phyloP scores from a whole-genome alignment of 2,113 vertebrate species.

The Bombycilla garrulus region DNA sequence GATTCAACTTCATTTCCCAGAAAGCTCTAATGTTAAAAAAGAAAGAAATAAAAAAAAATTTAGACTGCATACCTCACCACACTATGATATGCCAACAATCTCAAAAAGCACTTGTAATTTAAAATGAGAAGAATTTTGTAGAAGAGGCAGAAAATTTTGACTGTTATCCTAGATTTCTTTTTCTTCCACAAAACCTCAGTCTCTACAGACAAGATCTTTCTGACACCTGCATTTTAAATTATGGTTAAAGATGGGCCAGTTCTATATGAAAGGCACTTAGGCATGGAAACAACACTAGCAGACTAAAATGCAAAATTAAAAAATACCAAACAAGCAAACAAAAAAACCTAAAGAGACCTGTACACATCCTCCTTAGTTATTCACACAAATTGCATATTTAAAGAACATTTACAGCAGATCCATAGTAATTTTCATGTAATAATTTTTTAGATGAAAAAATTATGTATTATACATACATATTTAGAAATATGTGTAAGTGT shows the following conservation, averaged over 20 bases:
- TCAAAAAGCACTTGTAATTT: not conserved
- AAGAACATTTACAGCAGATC: not conserved
- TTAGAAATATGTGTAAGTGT: not conserved
- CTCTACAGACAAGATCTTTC: not conserved
- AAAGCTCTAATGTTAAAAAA: not conserved
- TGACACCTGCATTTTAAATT: not conserved
- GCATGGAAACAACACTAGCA: not conserved
- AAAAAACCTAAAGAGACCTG: not conserved
- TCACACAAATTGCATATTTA: not conserved
- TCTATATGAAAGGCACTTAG: not conserved
- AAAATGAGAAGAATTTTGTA: not conserved
- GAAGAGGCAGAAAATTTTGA: not conserved
- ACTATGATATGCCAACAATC: not conserved
- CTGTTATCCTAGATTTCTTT: not conserved
- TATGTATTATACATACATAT: not conserved
- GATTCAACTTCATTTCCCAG: not conserved
- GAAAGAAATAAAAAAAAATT: not conserved
- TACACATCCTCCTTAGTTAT: not conserved
- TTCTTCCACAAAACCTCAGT: not conserved
- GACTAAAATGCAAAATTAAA: not conserved
- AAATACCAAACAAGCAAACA: not conserved
- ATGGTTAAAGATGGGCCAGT: not conserved
- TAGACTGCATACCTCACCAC: not conserved
- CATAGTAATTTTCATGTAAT: not conserved
- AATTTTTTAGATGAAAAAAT: not conserved